A percentile compares a stretch with the other conserved stretches of the same genome.
phyloP scores from a whole-genome alignment of 2,797 vertebrate genomes.

The Enteromius argenteus region DNA sequence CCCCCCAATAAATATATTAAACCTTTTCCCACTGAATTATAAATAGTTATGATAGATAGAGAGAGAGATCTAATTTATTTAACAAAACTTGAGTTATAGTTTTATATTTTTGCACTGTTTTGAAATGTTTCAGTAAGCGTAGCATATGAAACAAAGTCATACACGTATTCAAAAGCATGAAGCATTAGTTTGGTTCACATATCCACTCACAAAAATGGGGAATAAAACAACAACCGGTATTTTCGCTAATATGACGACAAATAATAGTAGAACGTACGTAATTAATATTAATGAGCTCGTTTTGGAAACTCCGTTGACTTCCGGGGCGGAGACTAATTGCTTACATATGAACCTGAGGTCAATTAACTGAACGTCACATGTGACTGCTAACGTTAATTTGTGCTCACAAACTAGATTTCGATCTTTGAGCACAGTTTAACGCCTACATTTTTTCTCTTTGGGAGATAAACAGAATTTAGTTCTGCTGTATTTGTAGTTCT shows the following conservation, averaged over 20 bases:
- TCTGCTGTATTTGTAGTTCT: neutral
- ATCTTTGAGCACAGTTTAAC: neutral
- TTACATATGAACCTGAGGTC: conserved; percentile 30
- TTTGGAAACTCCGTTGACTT: neutral
- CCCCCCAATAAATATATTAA: neutral
- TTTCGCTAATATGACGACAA: neutral
- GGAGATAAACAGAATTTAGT: neutral
- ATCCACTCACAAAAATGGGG: too few relatives aligned
- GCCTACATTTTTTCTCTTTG: neutral
- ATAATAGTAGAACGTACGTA: neutral
- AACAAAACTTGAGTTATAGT: neutral
- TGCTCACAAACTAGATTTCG: too few relatives aligned
- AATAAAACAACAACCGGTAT: neutral
- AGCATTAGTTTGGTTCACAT: too few relatives aligned
- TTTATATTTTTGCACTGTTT: neutral
- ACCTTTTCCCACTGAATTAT: fast-evolving
- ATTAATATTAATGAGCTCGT: neutral
- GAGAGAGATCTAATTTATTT: neutral
- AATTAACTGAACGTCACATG: neutral
- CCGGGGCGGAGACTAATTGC: conserved; percentile 37
- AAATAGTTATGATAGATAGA: too few relatives aligned
- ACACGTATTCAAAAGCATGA: neutral
- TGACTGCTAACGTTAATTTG: neutral
- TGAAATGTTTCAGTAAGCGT: neutral
- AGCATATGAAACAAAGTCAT: neutral